These are phyloP conservation scores for Cordilura impudica DNA, from an alignment of 2,888 invertebrate genomes.

Conservation along the genomic window DNA sequence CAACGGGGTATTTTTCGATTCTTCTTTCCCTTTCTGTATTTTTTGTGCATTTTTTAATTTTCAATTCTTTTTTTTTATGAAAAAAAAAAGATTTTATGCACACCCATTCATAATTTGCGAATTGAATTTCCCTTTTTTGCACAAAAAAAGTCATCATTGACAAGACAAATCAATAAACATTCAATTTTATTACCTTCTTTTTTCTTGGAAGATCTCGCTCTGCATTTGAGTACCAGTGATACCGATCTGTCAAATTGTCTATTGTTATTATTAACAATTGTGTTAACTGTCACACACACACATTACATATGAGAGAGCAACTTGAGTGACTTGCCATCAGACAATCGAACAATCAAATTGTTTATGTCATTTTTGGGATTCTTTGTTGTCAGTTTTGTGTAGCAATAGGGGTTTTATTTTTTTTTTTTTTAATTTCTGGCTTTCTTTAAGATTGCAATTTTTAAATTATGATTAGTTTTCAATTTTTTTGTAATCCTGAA, in stretches of 20 bases:
- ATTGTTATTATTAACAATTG: conserved; percentile 72
- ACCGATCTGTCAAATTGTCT: conserved; percentile 70
- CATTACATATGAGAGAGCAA: conserved; percentile 66
- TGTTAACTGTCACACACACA: conserved; percentile 65
- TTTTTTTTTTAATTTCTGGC: too few relatives aligned
- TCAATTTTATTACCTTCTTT: conserved; percentile 72
- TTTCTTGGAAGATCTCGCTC: neutral
- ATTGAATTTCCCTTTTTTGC: neutral
- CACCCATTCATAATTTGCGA: conserved; percentile 65
- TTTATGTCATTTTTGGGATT: conserved; percentile 68
- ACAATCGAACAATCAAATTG: conserved; percentile 70
- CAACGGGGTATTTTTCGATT: neutral
- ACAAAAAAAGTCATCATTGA: conserved; percentile 64
- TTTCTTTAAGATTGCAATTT: conserved; percentile 27
- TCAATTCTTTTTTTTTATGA: conserved; percentile 12
- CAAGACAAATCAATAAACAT: conserved; percentile 77
- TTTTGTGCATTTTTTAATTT: conserved; percentile 24
- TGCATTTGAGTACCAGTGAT: conserved; percentile 35
- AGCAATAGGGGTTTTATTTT: conserved; percentile 21
- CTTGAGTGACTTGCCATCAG: neutral
- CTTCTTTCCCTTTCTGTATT: conserved; percentile 33
- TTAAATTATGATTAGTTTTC: conserved; percentile 42
- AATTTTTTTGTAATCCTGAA: conserved; percentile 1
- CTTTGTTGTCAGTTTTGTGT: neutral
- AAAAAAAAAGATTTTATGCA: conserved; percentile 51